Conservation (phyloP, 2,888 invertebrate genomes). For the Amphipyra berbera region DNA sequence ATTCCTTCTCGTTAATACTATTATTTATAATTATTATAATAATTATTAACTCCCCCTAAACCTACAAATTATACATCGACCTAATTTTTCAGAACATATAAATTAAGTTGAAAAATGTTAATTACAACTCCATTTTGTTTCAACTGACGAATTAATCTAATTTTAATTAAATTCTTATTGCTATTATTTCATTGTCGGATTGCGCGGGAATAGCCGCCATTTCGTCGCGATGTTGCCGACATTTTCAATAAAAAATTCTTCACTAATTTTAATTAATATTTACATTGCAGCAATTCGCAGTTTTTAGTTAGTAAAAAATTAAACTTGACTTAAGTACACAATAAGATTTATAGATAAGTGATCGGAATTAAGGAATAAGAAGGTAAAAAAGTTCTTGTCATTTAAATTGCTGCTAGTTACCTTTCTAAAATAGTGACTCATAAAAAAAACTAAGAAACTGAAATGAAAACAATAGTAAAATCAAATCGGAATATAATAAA, state of each 20-base stretch:
- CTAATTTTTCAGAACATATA: slow-evolving; percentile 81
- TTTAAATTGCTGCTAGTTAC: slow-evolving; percentile 8
- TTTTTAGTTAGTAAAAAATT: slow-evolving; percentile 30
- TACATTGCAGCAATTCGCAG: slow-evolving; percentile 63
- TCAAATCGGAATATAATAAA: background rate
- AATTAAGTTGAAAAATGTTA: slow-evolving; percentile 82
- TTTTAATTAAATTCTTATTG: slow-evolving; percentile 77
- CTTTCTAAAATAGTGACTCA: background rate
- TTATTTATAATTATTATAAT: slow-evolving; percentile 84
- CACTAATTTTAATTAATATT: slow-evolving; percentile 62
- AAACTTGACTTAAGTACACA: slow-evolving; percentile 53
- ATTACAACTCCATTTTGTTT: slow-evolving; percentile 74
- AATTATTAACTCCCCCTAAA: slow-evolving; percentile 79
- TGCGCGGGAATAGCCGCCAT: slow-evolving; percentile 60
- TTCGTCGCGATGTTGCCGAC: slow-evolving; percentile 66
- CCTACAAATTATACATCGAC: slow-evolving; percentile 84
- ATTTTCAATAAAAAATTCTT: slow-evolving; percentile 45
- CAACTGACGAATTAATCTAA: slow-evolving; percentile 69
- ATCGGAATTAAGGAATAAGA: too few species aligned
- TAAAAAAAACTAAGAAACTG: background rate
- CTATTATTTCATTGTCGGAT: slow-evolving; percentile 74
- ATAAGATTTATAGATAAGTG: slow-evolving; percentile 12
- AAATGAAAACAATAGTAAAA: background rate
- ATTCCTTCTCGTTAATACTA: slow-evolving; percentile 85
- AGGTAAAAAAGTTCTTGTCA: background rate